phyloP scores from a whole-genome alignment of 2,888 invertebrate species.

The Coelogynopora nodosa region DNA sequence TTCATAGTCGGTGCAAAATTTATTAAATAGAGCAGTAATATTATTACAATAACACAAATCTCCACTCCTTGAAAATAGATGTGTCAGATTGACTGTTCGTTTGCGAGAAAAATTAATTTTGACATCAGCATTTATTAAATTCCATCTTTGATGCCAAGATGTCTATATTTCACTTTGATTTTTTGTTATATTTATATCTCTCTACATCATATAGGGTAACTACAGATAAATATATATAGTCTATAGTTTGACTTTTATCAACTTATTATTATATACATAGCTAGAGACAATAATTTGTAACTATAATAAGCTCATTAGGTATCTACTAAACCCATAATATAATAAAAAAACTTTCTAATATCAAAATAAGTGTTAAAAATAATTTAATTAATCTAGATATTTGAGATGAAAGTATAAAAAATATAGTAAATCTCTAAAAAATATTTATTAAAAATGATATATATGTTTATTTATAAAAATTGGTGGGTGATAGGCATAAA shows the following conservation, averaged over 20 bases:
- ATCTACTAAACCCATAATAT: too few relatives aligned
- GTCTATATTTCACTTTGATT: slow-evolving; percentile 1
- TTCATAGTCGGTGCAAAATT: background rate
- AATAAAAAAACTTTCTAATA: too few relatives aligned
- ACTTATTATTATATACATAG: background rate
- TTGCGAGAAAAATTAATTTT: background rate
- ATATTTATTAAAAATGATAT: background rate
- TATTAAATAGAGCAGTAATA: slow-evolving; percentile 19
- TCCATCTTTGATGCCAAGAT: background rate
- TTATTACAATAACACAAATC: slow-evolving; percentile 26
- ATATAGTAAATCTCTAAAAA: too few relatives aligned
- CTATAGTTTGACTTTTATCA: background rate
- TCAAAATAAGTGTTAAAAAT: too few relatives aligned
- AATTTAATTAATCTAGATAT: background rate
- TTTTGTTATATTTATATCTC: background rate
- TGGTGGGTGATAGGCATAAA: background rate
- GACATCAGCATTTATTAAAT: slow-evolving; percentile 6
- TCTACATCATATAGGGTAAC: background rate
- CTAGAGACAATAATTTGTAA: background rate
- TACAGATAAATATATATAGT: background rate
- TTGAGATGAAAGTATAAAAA: background rate
- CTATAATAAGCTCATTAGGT: background rate
- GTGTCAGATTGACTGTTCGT: slow-evolving; percentile 24
- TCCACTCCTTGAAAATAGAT: slow-evolving; percentile 5
- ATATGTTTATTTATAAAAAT: background rate